Percentiles rank a stretch among this genome's conserved stretches.
phyloP scores from a whole-genome alignment of 2,113 vertebrate genomes.

The Tautogolabrus adspersus region DNA sequence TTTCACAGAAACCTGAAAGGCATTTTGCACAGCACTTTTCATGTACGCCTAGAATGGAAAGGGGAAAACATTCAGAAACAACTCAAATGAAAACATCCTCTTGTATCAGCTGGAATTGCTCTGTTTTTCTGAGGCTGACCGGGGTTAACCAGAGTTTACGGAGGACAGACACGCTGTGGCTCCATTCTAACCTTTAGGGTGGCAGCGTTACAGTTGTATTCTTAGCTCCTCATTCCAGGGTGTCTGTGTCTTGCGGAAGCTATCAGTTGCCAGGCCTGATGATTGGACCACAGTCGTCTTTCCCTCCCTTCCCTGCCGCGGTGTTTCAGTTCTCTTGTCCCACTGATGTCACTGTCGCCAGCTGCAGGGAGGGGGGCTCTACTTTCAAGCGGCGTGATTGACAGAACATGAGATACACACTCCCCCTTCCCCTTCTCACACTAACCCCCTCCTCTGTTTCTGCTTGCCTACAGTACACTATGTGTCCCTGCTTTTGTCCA shows the following conservation, averaged over 20 bases:
- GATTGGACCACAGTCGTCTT: slow-evolving; percentile 60
- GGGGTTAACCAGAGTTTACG: slow-evolving; percentile 72
- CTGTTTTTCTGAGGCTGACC: neutral
- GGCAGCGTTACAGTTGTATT: slow-evolving; percentile 74
- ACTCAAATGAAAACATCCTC: neutral
- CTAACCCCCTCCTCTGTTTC: slow-evolving; percentile 27
- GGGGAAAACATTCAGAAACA: slow-evolving; percentile 5
- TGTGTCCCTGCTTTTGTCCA: slow-evolving; percentile 72
- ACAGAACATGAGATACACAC: slow-evolving; percentile 63
- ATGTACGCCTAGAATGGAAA: neutral
- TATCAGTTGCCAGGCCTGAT: slow-evolving; percentile 69
- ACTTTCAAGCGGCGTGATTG: slow-evolving; percentile 63
- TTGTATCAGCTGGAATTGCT: neutral
- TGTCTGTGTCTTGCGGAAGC: slow-evolving; percentile 74
- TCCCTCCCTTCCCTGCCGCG: slow-evolving; percentile 30
- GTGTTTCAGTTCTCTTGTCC: slow-evolving; percentile 45
- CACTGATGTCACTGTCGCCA: slow-evolving; percentile 70
- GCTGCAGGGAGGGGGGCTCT: slow-evolving; percentile 45
- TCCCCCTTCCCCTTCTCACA: neutral
- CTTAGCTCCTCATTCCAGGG: slow-evolving; percentile 70
- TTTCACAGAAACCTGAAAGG: slow-evolving; percentile 12
- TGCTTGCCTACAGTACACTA: slow-evolving; percentile 43
- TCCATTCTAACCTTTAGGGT: slow-evolving; percentile 71
- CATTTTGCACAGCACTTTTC: slow-evolving; percentile 22
- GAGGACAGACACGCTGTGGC: slow-evolving; percentile 58